These are phyloP conservation scores for Nasua narica DNA, from an alignment of 2,797 vertebrate genomes.

Conservation along the genomic window DNA sequence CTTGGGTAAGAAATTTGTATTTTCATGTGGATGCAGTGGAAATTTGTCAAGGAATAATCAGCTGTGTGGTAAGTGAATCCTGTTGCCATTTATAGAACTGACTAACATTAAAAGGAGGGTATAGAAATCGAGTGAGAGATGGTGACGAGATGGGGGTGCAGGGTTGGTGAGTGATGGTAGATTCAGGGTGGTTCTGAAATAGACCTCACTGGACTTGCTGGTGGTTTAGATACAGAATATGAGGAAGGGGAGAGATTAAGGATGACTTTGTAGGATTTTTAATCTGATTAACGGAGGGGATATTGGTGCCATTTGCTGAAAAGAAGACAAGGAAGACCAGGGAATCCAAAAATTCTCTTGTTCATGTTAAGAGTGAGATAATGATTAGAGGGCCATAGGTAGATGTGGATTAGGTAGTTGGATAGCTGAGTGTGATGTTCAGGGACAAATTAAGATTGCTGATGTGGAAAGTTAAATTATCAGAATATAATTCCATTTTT, in stretches of 20 bases:
- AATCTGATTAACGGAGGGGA: neutral
- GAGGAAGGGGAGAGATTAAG: neutral
- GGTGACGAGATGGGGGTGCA: neutral
- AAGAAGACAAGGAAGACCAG: neutral
- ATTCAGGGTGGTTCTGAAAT: neutral
- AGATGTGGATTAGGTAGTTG: neutral
- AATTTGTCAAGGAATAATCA: neutral
- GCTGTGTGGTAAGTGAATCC: neutral
- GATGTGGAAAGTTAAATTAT: neutral
- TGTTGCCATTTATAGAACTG: neutral
- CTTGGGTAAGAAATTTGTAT: neutral
- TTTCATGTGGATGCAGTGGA: neutral
- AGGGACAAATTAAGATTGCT: neutral
- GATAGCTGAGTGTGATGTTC: neutral
- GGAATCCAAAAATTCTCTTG: neutral
- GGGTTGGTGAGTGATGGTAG: neutral
- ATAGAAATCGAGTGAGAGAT: neutral
- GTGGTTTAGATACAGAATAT: neutral
- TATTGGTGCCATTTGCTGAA: neutral
- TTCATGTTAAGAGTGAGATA: neutral
- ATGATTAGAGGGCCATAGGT: neutral
- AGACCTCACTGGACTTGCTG: neutral
- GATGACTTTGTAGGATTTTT: neutral
- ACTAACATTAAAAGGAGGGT: neutral
- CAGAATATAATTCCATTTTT: neutral